A percentile compares a stretch with the other conserved stretches of the same genome.
These are phyloP conservation scores for Triplophysa dalaica DNA, from an alignment of 2,113 vertebrate genomes.

Conservation along the genomic window DNA sequence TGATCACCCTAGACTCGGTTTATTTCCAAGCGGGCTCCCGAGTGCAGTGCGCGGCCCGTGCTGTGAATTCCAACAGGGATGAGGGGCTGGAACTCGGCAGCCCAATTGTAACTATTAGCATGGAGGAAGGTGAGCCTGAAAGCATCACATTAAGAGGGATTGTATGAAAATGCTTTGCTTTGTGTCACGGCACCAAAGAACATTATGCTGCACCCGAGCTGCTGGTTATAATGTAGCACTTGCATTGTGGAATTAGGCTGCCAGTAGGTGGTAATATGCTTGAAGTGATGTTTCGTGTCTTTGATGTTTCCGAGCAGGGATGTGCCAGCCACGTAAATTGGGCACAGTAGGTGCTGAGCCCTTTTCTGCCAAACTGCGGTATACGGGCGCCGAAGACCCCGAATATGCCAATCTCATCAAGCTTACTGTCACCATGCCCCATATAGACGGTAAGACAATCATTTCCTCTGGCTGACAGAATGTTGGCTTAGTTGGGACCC, in stretches of 20 bases:
- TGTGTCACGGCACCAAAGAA: conserved; percentile 16
- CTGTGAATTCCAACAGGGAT: conserved; percentile 82
- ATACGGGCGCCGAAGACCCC: conserved; percentile 85
- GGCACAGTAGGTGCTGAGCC: conserved; percentile 91
- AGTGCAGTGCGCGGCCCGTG: conserved; percentile 88
- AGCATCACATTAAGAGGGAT: not conserved
- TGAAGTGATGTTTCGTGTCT: conserved; percentile 30
- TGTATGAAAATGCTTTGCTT: conserved; percentile 25
- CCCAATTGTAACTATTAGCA: conserved; percentile 79
- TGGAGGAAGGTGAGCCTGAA: conserved; percentile 80
- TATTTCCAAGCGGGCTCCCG: conserved; percentile 93
- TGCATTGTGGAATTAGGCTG: conserved; percentile 29
- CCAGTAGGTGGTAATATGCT: conserved; percentile 35
- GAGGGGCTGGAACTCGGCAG: conserved; percentile 91
- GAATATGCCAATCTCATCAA: conserved; percentile 88
- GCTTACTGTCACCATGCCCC: conserved; percentile 91
- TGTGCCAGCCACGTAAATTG: conserved; percentile 86
- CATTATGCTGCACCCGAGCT: conserved; percentile 7
- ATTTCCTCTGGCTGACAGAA: conserved; percentile 20
- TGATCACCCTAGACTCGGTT: conserved; percentile 88
- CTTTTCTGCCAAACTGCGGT: conserved; percentile 91
- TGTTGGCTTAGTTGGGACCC: not conserved
- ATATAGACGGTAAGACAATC: conserved; percentile 84
- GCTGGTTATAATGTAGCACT: conserved; percentile 23
- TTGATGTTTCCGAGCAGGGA: conserved; percentile 73